A percentile compares a stretch with the other conserved stretches of the same genome.
These are phyloP conservation scores for Coregonus ussuriensis DNA, from an alignment of 2,797 vertebrate genomes.

Conservation along the genomic window DNA sequence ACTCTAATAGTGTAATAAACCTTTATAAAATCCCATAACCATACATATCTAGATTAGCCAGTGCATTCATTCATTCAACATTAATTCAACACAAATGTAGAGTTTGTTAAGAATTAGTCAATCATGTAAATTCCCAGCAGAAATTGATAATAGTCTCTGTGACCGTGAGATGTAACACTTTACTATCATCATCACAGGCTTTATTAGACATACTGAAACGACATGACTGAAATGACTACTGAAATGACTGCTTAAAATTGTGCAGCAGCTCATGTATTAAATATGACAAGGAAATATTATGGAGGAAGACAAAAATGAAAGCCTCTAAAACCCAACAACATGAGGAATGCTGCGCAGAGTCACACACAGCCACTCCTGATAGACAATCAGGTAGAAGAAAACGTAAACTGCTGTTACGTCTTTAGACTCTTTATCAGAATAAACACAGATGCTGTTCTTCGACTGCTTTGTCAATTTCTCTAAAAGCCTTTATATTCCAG, in stretches of 20 bases:
- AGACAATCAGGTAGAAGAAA: constrained; percentile 5
- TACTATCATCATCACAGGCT: background rate
- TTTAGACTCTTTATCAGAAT: constrained; percentile 28
- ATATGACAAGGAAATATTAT: background rate
- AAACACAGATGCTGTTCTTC: constrained; percentile 6
- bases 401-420: background rate
- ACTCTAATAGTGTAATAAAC: background rate
- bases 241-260: background rate
- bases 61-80: background rate
- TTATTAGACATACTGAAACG: background rate
- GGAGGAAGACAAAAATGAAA: background rate
- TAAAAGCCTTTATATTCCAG: constrained; percentile 49
- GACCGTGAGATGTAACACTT: background rate
- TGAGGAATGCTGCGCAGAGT: too few species aligned
- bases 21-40: background rate
- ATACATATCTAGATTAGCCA: background rate
- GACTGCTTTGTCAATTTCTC: constrained; percentile 28
- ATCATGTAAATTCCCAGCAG: too few species aligned
- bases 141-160: too few species aligned
- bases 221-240: background rate
- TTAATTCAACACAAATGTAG: background rate
- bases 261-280: background rate
- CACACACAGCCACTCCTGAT: background rate
- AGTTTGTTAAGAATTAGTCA: too few species aligned
- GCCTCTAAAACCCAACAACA: background rate